Percentiles rank a stretch among this genome's conserved stretches.
phyloP scores from a whole-genome alignment of 2,797 vertebrate species.

The Sitta carolinensis region DNA sequence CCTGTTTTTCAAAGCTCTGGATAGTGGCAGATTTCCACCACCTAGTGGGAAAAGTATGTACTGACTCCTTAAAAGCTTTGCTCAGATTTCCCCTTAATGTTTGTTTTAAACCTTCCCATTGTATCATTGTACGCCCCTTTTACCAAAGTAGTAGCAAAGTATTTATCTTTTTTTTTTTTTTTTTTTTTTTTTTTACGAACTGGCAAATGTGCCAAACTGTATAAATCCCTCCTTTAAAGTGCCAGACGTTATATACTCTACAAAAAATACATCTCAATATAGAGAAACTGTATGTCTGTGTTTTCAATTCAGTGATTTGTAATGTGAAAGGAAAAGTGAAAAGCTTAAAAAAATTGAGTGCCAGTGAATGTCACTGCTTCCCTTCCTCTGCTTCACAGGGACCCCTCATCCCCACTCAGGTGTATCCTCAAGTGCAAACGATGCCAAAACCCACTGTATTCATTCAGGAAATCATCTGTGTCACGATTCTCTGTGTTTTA shows the following conservation, averaged over 20 bases:
- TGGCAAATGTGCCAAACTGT: not conserved
- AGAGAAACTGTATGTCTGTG: not conserved
- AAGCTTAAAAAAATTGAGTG: not conserved
- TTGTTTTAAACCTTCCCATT: not conserved
- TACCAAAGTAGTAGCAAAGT: not conserved
- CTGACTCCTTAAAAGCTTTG: not conserved
- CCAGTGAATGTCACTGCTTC: not conserved
- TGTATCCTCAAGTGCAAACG: not conserved
- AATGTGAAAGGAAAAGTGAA: not conserved
- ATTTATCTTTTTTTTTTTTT: not conserved
- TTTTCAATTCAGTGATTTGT: not conserved
- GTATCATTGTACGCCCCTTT: not conserved
- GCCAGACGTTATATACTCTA: not conserved
- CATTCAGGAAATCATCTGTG: not conserved
- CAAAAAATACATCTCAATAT: not conserved
- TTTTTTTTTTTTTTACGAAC: not conserved
- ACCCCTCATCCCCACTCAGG: not conserved
- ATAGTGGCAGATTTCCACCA: slow-evolving; percentile 75
- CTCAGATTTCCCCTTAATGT: not conserved
- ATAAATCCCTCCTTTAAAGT: not conserved
- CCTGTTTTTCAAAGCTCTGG: slow-evolving; percentile 26
- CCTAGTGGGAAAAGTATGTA: slow-evolving; percentile 74
- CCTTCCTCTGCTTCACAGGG: not conserved
- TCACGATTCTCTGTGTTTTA: not conserved
- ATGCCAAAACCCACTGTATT: not conserved